Conservation (phyloP, 1,140 invertebrate genomes). For the Meloidogyne floridensis region DNA sequence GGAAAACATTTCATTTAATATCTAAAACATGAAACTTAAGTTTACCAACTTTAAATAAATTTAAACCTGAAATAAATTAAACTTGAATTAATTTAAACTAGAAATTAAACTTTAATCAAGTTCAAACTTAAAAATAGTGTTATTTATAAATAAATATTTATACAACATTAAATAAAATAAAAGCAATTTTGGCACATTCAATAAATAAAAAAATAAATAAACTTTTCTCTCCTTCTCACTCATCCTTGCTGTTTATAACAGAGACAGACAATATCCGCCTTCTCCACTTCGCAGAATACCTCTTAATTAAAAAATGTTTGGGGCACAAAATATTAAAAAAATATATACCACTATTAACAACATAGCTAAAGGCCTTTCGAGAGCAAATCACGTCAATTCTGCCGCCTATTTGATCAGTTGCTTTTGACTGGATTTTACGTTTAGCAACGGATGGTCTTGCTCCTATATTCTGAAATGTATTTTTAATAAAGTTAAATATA, state of each 20-base stretch:
- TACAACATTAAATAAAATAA: neutral
- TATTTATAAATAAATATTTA: no score
- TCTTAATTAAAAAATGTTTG: neutral
- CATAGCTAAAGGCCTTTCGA: constrained; percentile 23
- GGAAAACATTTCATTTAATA: no score
- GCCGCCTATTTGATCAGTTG: constrained; percentile 46
- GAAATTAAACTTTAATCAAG: no score
- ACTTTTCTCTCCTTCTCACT: neutral
- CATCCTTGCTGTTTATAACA: constrained; percentile 30
- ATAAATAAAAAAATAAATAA: neutral
- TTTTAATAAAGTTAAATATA: neutral
- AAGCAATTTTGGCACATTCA: neutral
- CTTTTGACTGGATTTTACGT: constrained; percentile 49
- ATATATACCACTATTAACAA: constrained; percentile 18
- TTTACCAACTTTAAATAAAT: no score
- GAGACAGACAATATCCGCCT: constrained; percentile 20
- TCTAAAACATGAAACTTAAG: no score
- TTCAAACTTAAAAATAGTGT: no score
- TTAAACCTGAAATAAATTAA: no score
- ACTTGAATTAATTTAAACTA: no score
- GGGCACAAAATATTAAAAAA: neutral
- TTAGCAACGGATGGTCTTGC: constrained; percentile 50
- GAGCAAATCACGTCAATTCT: constrained; percentile 51
- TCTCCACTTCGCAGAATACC: constrained; percentile 29
- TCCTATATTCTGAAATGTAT: constrained; percentile 43